phyloP scores from a whole-genome alignment of 2,797 vertebrate genomes.

The Eleutherodactylus coqui region DNA sequence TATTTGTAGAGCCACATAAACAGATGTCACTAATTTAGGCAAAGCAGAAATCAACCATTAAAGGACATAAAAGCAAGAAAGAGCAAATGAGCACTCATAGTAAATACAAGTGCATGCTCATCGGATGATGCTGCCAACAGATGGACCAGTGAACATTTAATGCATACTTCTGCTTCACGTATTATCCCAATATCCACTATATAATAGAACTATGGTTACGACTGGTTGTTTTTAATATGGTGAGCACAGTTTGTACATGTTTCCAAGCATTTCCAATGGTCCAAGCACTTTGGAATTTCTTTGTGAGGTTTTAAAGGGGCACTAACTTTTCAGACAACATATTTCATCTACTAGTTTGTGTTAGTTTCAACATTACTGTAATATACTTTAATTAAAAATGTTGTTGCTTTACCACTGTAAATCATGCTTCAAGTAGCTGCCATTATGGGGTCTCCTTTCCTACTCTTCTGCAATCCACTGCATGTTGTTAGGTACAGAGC shows the following conservation, averaged over 20 bases:
- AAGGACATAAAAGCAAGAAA: neutral
- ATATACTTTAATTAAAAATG: too few relatives aligned
- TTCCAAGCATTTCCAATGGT: neutral
- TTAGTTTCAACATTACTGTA: too few relatives aligned
- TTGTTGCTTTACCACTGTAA: too few relatives aligned
- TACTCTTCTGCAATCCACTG: too few relatives aligned
- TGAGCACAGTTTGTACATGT: neutral
- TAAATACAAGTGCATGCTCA: neutral
- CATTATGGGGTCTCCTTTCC: too few relatives aligned
- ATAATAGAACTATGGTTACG: neutral
- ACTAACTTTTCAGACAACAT: too few relatives aligned
- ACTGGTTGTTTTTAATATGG: neutral
- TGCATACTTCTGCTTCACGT: neutral
- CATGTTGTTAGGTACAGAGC: too few relatives aligned
- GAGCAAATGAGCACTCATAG: neutral
- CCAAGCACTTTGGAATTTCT: neutral
- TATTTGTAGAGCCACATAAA: neutral
- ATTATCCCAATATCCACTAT: neutral
- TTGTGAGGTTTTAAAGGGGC: constrained; percentile 20
- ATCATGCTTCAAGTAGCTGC: too few relatives aligned
- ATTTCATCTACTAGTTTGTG: too few relatives aligned
- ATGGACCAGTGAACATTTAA: neutral
- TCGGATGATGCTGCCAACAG: neutral
- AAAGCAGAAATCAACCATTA: neutral
- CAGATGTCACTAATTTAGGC: neutral